Evolutionary conservation across 2,888 invertebrate species (phyloP).

Genomic region (Dicranocentrus wangi): DNA sequence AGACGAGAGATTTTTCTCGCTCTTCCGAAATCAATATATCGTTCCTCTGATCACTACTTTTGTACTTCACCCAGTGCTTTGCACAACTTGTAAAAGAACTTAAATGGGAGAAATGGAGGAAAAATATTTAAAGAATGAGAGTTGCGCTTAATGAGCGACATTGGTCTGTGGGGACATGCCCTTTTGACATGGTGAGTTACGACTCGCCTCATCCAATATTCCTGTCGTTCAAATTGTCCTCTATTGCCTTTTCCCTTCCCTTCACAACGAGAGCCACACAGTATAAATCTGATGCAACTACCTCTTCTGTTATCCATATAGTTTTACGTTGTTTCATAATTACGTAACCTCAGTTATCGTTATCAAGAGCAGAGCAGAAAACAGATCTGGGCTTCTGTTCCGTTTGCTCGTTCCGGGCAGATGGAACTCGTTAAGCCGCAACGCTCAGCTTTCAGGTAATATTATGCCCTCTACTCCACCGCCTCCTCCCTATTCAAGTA

Average conservation of each 20-base stretch:
- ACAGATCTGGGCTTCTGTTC: neutral
- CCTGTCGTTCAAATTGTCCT: conserved; percentile 40
- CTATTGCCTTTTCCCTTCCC: conserved; percentile 5
- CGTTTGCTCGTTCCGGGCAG: conserved; percentile 69
- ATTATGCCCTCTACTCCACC: conserved; percentile 45
- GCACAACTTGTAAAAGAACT: neutral
- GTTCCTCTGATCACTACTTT: neutral
- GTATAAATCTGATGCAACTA: too few species aligned
- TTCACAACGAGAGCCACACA: too few species aligned
- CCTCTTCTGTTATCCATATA: neutral
- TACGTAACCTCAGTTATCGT: conserved; percentile 31
- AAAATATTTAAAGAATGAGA: conserved; percentile 23
- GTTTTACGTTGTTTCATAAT: neutral
- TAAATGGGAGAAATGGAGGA: neutral
- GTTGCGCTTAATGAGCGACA: conserved; percentile 43
- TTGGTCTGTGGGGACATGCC: conserved; percentile 67
- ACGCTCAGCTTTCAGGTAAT: conserved; percentile 68
- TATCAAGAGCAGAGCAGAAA: conserved; percentile 14
- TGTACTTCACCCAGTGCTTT: neutral
- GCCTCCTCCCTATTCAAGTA: conserved; percentile 17
- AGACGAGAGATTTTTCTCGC: neutral
- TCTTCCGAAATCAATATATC: neutral
- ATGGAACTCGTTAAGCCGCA: conserved; percentile 72
- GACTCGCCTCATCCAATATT: conserved; percentile 45
- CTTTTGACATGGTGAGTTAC: conserved; percentile 69